These are phyloP conservation scores for Megastigmus dorsalis DNA, from an alignment of 2,888 invertebrate genomes.

Conservation along the genomic window DNA sequence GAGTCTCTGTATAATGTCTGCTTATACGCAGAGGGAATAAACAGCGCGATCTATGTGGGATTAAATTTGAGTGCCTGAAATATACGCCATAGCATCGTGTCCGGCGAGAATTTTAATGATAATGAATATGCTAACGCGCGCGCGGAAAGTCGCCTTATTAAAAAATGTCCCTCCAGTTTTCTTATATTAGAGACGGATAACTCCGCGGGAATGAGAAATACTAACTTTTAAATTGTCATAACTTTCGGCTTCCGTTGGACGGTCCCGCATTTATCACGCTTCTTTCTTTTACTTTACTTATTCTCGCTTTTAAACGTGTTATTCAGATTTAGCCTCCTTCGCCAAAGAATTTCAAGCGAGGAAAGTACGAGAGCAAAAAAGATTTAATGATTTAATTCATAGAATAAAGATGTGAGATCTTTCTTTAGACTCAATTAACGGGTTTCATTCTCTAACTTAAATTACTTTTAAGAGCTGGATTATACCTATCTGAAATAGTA, in stretches of 20 bases:
- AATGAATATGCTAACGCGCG: conserved; percentile 45
- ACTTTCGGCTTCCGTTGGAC: conserved; percentile 52
- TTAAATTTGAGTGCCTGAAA: conserved; percentile 4
- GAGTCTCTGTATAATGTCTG: too few relatives aligned
- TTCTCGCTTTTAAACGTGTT: conserved; percentile 16
- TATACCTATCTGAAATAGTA: too few relatives aligned
- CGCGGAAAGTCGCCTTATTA: conserved; percentile 48
- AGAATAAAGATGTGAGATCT: neutral
- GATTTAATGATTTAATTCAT: neutral
- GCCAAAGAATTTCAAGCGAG: neutral
- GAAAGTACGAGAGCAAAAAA: neutral
- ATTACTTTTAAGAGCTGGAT: too few relatives aligned
- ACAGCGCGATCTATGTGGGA: neutral
- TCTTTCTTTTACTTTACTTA: conserved; percentile 27
- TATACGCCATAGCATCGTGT: neutral
- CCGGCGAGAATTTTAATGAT: conserved; percentile 19
- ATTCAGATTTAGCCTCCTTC: conserved; percentile 26
- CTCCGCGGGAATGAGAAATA: conserved; percentile 43
- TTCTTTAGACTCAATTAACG: too few relatives aligned
- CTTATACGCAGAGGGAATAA: neutral
- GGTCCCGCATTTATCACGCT: conserved; percentile 22
- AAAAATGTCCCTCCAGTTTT: conserved; percentile 19
- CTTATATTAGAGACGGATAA: too few relatives aligned
- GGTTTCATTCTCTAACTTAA: too few relatives aligned
- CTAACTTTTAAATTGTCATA: conserved; percentile 59